A percentile compares a stretch with the other conserved stretches of the same genome.
Evolutionary conservation across 2,888 invertebrate genomes (phyloP).

Genomic region (Pecten maximus): DNA sequence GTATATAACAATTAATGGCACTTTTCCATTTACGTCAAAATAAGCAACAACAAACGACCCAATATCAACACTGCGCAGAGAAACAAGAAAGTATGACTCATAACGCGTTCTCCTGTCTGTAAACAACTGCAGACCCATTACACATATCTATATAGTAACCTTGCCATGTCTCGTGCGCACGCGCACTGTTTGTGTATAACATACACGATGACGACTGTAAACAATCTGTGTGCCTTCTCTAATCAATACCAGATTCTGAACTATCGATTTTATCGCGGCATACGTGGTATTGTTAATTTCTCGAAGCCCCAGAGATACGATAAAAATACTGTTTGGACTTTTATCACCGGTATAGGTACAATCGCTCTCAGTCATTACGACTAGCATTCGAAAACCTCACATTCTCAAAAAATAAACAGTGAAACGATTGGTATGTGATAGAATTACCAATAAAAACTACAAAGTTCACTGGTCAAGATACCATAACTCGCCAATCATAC

Average conservation of each 20-base stretch:
- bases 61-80: slow-evolving; percentile 27
- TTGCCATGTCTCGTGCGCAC: background rate
- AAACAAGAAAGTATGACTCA: background rate
- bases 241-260: background rate
- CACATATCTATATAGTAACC: background rate
- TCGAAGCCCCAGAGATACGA: background rate
- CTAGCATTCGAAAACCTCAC: background rate
- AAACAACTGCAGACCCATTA: slow-evolving; percentile 16
- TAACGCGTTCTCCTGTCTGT: background rate
- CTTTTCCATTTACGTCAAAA: background rate
- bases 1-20: slow-evolving; percentile 17
- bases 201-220: background rate
- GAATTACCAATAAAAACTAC: background rate
- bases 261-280: background rate
- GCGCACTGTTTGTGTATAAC: background rate
- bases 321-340: background rate
- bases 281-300: background rate
- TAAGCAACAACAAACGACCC: slow-evolving; percentile 22
- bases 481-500: background rate
- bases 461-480: background rate
- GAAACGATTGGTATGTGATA: background rate
- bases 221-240: background rate
- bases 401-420: background rate
- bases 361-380: background rate
- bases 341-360: background rate